Conservation (phyloP, 2,888 invertebrate species). For the Hypercompe scribonia region DNA sequence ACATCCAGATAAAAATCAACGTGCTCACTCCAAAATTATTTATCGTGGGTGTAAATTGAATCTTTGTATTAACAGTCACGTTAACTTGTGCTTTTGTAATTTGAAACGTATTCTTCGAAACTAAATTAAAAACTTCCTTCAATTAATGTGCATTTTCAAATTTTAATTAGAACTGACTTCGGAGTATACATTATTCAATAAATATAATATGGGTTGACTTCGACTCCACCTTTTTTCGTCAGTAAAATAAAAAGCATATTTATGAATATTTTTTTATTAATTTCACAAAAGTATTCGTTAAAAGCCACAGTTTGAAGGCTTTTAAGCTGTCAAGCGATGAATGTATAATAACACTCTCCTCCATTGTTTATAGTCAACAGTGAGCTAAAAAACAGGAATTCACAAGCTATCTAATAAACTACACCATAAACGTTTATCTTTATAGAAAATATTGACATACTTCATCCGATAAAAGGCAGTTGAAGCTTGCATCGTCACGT, state of each 20-base stretch:
- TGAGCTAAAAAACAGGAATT: slow-evolving; percentile 77
- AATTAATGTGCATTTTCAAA: too few relatives aligned
- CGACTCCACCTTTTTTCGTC: neutral
- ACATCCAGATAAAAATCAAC: too few relatives aligned
- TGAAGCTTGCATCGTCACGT: slow-evolving; percentile 73
- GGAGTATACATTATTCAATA: neutral
- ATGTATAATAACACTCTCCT: slow-evolving; percentile 62
- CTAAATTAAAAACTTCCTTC: too few relatives aligned
- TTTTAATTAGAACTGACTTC: too few relatives aligned
- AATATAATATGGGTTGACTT: neutral
- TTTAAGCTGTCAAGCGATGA: slow-evolving; percentile 85
- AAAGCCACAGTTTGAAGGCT: slow-evolving; percentile 86
- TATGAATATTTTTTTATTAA: slow-evolving; percentile 85
- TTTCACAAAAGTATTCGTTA: slow-evolving; percentile 86
- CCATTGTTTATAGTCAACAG: slow-evolving; percentile 68
- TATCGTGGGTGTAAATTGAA: too few relatives aligned
- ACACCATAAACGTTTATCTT: slow-evolving; percentile 77
- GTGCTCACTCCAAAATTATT: too few relatives aligned
- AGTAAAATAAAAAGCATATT: slow-evolving; percentile 47
- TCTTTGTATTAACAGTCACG: too few relatives aligned
- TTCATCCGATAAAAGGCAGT: slow-evolving; percentile 77
- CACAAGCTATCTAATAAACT: slow-evolving; percentile 82
- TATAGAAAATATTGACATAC: slow-evolving; percentile 83
- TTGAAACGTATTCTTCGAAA: too few relatives aligned
- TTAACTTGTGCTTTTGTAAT: too few relatives aligned